Base-by-base conservation (phyloP, 2,888 invertebrate species). In the Limnephilus auricula region DNA sequence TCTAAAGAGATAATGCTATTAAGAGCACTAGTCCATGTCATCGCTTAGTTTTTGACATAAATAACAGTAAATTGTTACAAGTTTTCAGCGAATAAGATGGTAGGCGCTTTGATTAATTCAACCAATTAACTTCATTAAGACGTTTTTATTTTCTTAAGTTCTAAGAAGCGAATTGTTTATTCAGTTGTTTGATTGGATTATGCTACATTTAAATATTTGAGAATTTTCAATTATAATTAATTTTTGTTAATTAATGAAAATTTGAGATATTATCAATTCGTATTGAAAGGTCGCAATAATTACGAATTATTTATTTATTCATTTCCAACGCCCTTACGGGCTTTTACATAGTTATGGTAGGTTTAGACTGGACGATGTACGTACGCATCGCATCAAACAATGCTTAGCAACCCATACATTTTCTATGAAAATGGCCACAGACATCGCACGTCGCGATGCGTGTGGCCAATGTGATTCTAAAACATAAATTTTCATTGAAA, bases 1-100 rank as follows among this genome's bases (percentile, higher is more conserved):
- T 65, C 32, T 32, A 31, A 87, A 13, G 50, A 65, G 86, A 86
- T 86, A 86, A 86, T 65, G n/a, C 25, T 32, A 91, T 91, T 91
- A 88, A 65, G 32, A 80, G 40, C 40, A 65, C 30, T 50, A 10
- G 83, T 31, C 79, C 18, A 32, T 79, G 79, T 83, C 78, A 90
- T 37, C 84, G 40, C 82, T 34, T 90, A 83, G 65, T 50, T 45
- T 83, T 90, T 83, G 31, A 84, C 31, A 85, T 90, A 86, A 86
- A 86, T 86, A 65, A 86, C 45, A 65, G n/a, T 65, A 65, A 86
- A 86, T 30, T 86, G 30, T 37, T 37, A 40, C 5, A 86, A 86
- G 86, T 86, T 86, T 86, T 65, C 32, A 86, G 85, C 34, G 6
- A 45, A 65, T 50, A 65, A 86, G 32, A 65, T 86, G 31, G n/a